Percentiles rank a stretch among this genome's conserved stretches.
Conservation (phyloP, 2,113 vertebrate genomes). For the Ictalurus furcatus region DNA sequence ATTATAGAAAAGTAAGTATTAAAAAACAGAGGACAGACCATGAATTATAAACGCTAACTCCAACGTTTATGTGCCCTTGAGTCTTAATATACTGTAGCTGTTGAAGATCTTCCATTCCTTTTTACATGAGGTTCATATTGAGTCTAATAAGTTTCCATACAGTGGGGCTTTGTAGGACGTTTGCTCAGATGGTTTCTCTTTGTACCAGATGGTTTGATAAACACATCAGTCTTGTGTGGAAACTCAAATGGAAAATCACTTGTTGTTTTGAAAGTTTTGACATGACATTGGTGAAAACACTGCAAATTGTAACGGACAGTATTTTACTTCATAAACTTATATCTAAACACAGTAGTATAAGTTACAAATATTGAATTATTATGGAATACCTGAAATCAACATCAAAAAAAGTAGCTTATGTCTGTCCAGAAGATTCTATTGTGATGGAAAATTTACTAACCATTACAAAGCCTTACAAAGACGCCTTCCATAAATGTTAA, state of each 20-base stretch:
- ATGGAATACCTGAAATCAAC: background rate
- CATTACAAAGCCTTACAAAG: background rate
- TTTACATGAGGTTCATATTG: slow-evolving; percentile 13
- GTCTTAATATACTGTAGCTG: slow-evolving; percentile 2
- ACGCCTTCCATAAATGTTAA: background rate
- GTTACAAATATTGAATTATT: background rate
- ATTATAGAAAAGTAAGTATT: background rate
- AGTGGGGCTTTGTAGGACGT: slow-evolving; percentile 10
- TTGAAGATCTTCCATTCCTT: slow-evolving; percentile 3
- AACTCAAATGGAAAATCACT: slow-evolving; percentile 38
- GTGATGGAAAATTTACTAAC: background rate
- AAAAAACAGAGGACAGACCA: background rate
- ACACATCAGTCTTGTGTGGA: slow-evolving; percentile 29
- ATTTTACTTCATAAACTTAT: background rate
- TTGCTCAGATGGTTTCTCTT: slow-evolving; percentile 38
- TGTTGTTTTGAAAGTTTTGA: slow-evolving; percentile 23
- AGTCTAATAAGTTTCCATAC: slow-evolving; percentile 23
- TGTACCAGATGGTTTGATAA: slow-evolving; percentile 41
- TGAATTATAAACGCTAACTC: background rate
- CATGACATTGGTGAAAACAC: slow-evolving; percentile 4
- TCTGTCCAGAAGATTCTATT: background rate
- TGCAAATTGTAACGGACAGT: slow-evolving; percentile 14
- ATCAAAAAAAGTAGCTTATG: background rate
- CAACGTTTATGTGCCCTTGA: background rate
- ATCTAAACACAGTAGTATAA: background rate